phyloP scores from a whole-genome alignment of 2,797 vertebrate genomes.

The Falco rusticolus region DNA sequence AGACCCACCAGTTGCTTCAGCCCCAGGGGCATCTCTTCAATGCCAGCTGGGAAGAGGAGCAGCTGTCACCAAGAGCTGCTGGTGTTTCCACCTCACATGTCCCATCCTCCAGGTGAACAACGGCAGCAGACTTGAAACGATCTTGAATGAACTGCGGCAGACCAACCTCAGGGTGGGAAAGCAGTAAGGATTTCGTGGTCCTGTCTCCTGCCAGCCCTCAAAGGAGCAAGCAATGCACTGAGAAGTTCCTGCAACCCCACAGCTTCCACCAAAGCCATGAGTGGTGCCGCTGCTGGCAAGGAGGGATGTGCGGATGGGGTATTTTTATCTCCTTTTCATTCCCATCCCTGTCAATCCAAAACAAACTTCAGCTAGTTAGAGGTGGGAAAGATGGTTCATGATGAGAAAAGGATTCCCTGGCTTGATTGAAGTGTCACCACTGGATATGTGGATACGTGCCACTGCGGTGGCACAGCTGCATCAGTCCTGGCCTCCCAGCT shows the following conservation, averaged over 20 bases:
- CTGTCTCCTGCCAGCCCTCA: conserved; percentile 13
- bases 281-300: background rate
- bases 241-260: background rate
- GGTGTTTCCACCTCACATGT: background rate
- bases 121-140: background rate
- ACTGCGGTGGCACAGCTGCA: conserved; percentile 13
- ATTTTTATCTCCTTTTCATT: conserved; percentile 45
- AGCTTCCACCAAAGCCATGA: background rate
- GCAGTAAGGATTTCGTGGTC: background rate
- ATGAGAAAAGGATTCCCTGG: conserved; percentile 58
- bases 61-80: background rate
- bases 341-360: conserved; percentile 33
- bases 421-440: background rate
- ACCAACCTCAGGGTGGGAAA: background rate
- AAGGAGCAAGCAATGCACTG: background rate
- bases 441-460: background rate
- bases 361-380: conserved; percentile 20
- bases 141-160: background rate
- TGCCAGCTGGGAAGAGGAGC: background rate
- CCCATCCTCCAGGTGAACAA: background rate
- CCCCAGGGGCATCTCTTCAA: background rate
- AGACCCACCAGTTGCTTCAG: background rate
- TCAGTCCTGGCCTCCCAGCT: conserved; percentile 9
- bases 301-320: rapidly evolving
- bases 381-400: background rate